Base-by-base conservation (phyloP, 2,113 vertebrate species). In the Lynx canadensis region DNA sequence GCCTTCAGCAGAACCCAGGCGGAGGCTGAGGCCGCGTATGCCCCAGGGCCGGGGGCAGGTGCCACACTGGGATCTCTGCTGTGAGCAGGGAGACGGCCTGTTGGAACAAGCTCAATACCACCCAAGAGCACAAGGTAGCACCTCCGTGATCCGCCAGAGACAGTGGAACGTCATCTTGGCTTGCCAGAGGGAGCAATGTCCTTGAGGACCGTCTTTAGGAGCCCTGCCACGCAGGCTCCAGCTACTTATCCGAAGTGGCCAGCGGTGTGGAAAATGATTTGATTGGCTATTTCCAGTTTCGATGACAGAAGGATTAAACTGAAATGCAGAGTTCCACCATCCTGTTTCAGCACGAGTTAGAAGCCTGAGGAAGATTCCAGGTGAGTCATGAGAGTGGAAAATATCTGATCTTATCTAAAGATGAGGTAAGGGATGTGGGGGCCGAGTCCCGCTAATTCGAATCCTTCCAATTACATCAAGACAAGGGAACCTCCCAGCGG, bases 1-100 rank as follows among this genome's bases (percentile, higher is more conserved):
- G 74, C 23, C 80, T 87, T 33, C 21, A 3, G 41, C 4, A 69
- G 68, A 63, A 48, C 15, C 60, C 18, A n/a, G 3, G n/a, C 10
- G 3, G 80, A 31, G 50, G 66, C 3, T 1, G 29, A 65, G 10
- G 41, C 45, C 33, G 13, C 0, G 0, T 1, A 14, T 9, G 33
- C 92, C 88, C 27, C 14, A 8, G 29, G 29, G 33, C 55, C 48
- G 25, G 36, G 79, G 25, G 19, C 12, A 68, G 48, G 31, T 0
- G 48, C 6, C 60, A 63, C 31, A 0, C n/a, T 48, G 52, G 21
- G 25, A 76, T 60, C 63, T 9, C 63, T 38, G 2, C 33, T 60
- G 48, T 55, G 63, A n/a, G n/a, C 36, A 6, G 69, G 76, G 45
- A 97, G 38, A 52, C 7, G 31, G 65, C 65, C 55, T 78, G 80